Base-by-base conservation (phyloP, 2,113 vertebrate genomes). In the Corythaeola cristata region DNA sequence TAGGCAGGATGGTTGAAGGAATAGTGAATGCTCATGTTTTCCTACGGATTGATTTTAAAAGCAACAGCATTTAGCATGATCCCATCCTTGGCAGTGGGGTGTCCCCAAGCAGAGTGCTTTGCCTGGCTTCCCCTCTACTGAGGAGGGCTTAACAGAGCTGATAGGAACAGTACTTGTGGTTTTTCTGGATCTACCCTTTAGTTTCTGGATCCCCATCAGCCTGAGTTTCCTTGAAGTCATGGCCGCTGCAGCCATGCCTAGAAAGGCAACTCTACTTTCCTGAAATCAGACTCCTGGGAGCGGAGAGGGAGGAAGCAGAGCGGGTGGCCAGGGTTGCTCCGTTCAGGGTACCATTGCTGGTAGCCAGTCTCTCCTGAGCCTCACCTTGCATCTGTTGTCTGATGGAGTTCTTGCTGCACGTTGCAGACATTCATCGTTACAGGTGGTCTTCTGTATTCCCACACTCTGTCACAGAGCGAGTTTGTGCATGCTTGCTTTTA, bases 201-300 rank as follows among this genome's bases (percentile, higher is more conserved):
- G 15, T 49, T 62, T 60, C 72, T 72, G 33, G 32, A 39, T 37
- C 26, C 32, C 35, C n/a, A 4, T 32, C 63, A 77, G 16, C 45
- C 45, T 16, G 66, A 60, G 12, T 21, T 18, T 62, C 47, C 56
- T 16, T 39, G 32, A 27, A 24, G 11, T 0, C 2, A 1, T 22
- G 67, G 26, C 2, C 3, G 3, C 49, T 30, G 26, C 21, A 0
- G 4, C 23, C 8, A 1, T 11, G 23, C 30, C 37, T 53, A 39
- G 41, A 55, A 91, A 58, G 6, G 23, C 5, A 13, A 0, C n/a
- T 67, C 35, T 18, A 18, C 8, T 80, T 75, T 50, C 20, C 66
- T 11, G 11, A 64, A 26, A 15, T 7, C 14, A 26, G 26, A 24
- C n/a, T 69, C 5, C 11, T 72, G 56, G 1, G 8, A 67, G 76